These are phyloP conservation scores for Hippopotamus amphibius DNA, from an alignment of 2,113 vertebrate genomes.

Conservation along the genomic window DNA sequence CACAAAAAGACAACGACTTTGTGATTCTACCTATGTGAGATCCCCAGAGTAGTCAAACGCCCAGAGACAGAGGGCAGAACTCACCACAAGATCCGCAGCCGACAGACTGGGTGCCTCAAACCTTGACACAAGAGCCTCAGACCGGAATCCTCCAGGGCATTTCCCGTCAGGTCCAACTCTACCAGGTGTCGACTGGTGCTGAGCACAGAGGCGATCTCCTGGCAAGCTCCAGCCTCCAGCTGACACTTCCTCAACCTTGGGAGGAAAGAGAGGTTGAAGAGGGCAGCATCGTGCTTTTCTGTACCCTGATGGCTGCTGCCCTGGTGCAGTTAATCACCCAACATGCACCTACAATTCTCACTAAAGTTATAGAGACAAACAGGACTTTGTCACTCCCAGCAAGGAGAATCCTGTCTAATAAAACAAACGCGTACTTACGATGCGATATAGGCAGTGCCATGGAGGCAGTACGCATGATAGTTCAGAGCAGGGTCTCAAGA, in stretches of 20 bases:
- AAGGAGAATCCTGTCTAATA: neutral
- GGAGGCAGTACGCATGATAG: rapidly evolving
- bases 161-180: constrained; percentile 71
- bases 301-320: rapidly evolving
- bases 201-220: constrained; percentile 45
- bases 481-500: neutral
- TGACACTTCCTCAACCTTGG: constrained; percentile 69
- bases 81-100: constrained; percentile 65
- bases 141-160: constrained; percentile 29
- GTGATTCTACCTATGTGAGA: neutral
- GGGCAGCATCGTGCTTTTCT: rapidly evolving
- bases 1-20: neutral
- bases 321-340: rapidly evolving
- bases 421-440: neutral
- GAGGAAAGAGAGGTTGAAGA: neutral
- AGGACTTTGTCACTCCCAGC: neutral
- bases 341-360: rapidly evolving
- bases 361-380: neutral
- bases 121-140: constrained; percentile 55
- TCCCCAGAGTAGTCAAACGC: neutral
- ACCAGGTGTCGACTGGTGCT: neutral
- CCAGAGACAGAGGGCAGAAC: neutral
- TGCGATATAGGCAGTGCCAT: neutral
- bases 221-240: neutral
- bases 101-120: neutral